Conservation (phyloP, 2,888 invertebrate species). For the Steinernema scapterisci region DNA sequence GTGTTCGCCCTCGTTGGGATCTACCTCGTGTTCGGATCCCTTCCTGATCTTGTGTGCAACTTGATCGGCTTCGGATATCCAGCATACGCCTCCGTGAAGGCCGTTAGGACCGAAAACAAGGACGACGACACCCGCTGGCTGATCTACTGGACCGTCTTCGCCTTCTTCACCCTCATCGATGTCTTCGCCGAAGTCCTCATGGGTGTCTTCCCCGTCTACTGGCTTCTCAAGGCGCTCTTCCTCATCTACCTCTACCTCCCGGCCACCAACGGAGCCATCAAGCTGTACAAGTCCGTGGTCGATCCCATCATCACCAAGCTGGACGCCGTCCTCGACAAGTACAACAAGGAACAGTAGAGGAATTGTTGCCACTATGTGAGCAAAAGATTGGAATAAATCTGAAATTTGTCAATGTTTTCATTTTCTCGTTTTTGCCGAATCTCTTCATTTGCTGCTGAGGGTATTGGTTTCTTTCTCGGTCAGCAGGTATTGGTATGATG, state of each 20-base stretch:
- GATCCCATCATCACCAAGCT: slow-evolving; percentile 39
- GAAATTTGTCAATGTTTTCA: slow-evolving; percentile 1
- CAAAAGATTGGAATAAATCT: slow-evolving; percentile 11
- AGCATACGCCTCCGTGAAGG: slow-evolving; percentile 61
- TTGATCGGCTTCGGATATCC: slow-evolving; percentile 54
- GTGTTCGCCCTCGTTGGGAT: slow-evolving; percentile 35
- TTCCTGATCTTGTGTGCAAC: slow-evolving; percentile 70
- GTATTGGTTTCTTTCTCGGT: too few relatives aligned
- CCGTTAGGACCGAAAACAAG: slow-evolving; percentile 71
- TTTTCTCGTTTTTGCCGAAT: too few relatives aligned
- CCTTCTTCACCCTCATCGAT: slow-evolving; percentile 46
- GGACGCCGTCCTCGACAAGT: slow-evolving; percentile 32
- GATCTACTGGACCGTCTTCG: slow-evolving; percentile 47
- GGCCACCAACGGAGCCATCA: slow-evolving; percentile 44
- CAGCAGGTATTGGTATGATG: too few relatives aligned
- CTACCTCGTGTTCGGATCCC: slow-evolving; percentile 46
- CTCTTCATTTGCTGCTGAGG: too few relatives aligned
- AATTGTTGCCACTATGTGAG: too few relatives aligned
- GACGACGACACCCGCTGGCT: slow-evolving; percentile 76
- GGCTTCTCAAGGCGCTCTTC: slow-evolving; percentile 44
- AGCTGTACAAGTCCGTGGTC: slow-evolving; percentile 40
- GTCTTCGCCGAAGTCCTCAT: slow-evolving; percentile 47
- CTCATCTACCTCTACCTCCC: slow-evolving; percentile 48
- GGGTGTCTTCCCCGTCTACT: slow-evolving; percentile 44
- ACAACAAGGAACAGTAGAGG: not conserved